Base-by-base conservation (phyloP, 2,888 invertebrate species). In the Andrena fulva region DNA sequence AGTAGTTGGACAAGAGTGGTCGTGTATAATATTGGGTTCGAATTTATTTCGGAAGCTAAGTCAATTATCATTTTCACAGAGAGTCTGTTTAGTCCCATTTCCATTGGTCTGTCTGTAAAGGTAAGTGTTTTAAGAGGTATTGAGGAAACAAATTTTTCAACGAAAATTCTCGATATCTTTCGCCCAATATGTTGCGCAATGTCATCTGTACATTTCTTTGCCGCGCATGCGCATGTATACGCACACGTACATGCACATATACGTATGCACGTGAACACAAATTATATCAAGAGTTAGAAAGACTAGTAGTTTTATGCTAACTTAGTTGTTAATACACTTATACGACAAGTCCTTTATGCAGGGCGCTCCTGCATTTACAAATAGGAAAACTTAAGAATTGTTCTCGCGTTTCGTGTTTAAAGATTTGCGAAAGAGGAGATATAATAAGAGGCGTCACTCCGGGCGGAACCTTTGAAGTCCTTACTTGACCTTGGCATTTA, bases 11-110 rank as follows among this genome's bases (percentile, higher is more conserved):
- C 82, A 84, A 84, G 75, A 84, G 80, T 87, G 77, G 82, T 85
- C 86, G 20, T 89, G 70, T 89, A 85, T 77, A 87, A 80, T 80
- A 80, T 72, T 69, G 84, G 87, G 81, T 83, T 85, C 56, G 67
- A 84, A 81, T 80, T 80, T 75, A 63, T 67, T 80, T 78, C 73
- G 77, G 74, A 83, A 78, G 79, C 77, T 86, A 86, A 70, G 72
- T 86, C 77, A 81, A 85, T 84, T 75, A 75, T 70, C 72, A 42
- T 78, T 86, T 89, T 82, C 68, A 77, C 69, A 83, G 69, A 84
- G 63, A 75, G 85, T 87, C 74, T 69, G 77, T 80, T 89, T 90
- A 88, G 88, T 90, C 89, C 87, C 85, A 77, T 82, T 86, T 88
- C 77, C n/a, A 80, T 90, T 89, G 87, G 87, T 91, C 88, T 87